Conservation (phyloP, 2,113 vertebrate genomes). For the Heterotis niloticus region DNA sequence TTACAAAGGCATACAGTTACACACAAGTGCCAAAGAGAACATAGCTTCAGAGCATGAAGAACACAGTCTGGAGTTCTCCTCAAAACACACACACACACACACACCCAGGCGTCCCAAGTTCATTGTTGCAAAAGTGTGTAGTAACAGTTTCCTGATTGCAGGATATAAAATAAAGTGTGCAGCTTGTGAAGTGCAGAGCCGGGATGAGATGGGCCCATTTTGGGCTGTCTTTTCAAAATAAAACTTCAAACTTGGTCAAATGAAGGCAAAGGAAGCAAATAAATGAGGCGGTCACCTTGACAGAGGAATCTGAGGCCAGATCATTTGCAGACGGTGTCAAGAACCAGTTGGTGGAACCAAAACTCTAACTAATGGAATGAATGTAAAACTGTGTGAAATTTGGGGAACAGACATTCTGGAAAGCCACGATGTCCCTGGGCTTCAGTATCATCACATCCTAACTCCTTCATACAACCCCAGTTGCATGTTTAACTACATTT, state of each 20-base stretch:
- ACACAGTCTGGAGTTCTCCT: slow-evolving; percentile 72
- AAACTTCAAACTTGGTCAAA: not conserved
- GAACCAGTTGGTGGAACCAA: slow-evolving; percentile 1
- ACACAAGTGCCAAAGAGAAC: slow-evolving; percentile 79
- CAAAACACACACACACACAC: slow-evolving; percentile 73
- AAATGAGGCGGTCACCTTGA: not conserved
- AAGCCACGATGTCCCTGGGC: not conserved
- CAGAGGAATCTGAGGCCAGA: not conserved
- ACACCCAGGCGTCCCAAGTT: slow-evolving; percentile 42
- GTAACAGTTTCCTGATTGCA: slow-evolving; percentile 54
- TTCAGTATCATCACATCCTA: not conserved
- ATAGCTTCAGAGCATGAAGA: slow-evolving; percentile 77
- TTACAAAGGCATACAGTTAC: slow-evolving; percentile 94
- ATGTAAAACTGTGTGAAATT: not conserved
- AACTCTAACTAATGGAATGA: not conserved
- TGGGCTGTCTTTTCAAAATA: not conserved
- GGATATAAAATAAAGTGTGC: slow-evolving; percentile 26
- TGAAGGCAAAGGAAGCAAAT: not conserved
- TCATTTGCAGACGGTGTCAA: slow-evolving; percentile 10
- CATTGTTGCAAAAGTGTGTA: slow-evolving; percentile 61
- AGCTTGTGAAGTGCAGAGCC: not conserved
- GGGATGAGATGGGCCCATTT: not conserved
- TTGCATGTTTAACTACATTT: not conserved
- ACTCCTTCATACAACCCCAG: not conserved
- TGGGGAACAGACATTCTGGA: not conserved